Evolutionary conservation across 1,140 invertebrate species (phyloP), one percentile per base, ranked within the genome.

Genomic region (Helicoverpa armigera): DNA sequence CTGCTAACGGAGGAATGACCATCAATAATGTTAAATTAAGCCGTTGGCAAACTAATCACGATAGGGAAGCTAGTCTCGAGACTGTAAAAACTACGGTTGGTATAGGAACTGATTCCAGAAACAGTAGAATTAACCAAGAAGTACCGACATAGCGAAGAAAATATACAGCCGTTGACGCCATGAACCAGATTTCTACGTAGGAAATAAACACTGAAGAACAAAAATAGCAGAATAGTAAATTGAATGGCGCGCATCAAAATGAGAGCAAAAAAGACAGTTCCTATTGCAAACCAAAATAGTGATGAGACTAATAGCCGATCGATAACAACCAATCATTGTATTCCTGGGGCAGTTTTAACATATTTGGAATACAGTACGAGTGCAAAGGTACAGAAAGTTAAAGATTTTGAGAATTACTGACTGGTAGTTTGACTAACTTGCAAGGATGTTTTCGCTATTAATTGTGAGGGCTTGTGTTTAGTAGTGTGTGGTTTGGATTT

Each of bases 21-120:
- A 72, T 61, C 31, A 79, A 54, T 29, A 65, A 18, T 23, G 18
- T 67, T 29, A 83, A 79, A 72, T 81, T 48, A 81, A 77, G 54
- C 74, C 82, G 35, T 79, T 84, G 80, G 63, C 35, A 50, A 69
- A 63, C 73, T 18, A 70, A 74, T 13, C 67, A 83, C 80, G 61
- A 84, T 75, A 75, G 87, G 84, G 87, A 63, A 67, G 83, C 84
- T n/a, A 92, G 91, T 70, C 54, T 87, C 11, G 89, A 90, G 2
- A 91, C 90, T 4, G 86, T 89, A 56, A 87, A 82, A 82, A 89
- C 89, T 2, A 81, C 78, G 23, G 48, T 79, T 54, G 84, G 82
- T 3, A n/a, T 16, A 35, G 67, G 23, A 51, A 16, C 35, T 9
- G 86, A 90, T 72, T 81, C 78, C 5, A 76, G 13, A 53, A 29